Percentiles rank a stretch among this genome's conserved stretches.
Evolutionary conservation across 2,797 vertebrate genomes (phyloP).

Genomic region (Xenopus petersii): DNA sequence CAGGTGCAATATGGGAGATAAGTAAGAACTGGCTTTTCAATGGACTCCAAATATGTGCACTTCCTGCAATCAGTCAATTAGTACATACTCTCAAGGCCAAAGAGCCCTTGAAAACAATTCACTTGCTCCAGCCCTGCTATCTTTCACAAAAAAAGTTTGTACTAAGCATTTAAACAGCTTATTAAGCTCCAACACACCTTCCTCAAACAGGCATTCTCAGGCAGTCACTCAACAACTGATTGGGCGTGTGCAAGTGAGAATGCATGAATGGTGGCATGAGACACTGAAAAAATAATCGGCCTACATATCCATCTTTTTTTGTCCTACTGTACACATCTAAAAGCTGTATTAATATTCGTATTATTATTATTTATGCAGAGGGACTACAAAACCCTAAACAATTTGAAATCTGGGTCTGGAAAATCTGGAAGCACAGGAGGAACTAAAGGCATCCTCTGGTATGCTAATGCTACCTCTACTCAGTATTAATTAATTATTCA

Average conservation of each 20-base stretch:
- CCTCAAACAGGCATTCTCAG: constrained; percentile 52
- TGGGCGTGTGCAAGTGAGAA: neutral
- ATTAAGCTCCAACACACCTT: constrained; percentile 63
- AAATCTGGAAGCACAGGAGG: too few species aligned
- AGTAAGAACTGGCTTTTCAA: constrained; percentile 3
- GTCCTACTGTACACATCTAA: too few species aligned
- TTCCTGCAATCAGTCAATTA: constrained; percentile 54
- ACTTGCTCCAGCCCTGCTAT: constrained; percentile 72
- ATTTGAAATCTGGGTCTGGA: too few species aligned
- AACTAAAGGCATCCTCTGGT: too few species aligned
- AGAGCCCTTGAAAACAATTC: constrained; percentile 72
- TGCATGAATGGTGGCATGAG: neutral
- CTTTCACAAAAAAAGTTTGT: constrained; percentile 64
- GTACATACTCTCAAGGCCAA: constrained; percentile 64
- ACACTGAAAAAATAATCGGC: too few species aligned
- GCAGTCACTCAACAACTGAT: constrained; percentile 47
- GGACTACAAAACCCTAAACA: too few species aligned
- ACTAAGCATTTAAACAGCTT: constrained; percentile 65
- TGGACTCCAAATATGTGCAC: constrained; percentile 52
- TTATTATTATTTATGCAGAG: too few species aligned
- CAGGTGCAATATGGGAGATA: constrained; percentile 24
- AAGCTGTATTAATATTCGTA: too few species aligned
- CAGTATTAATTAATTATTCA: too few species aligned
- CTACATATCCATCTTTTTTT: too few species aligned
- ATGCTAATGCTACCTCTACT: too few species aligned